Percentiles rank a stretch among this genome's conserved stretches.
Evolutionary conservation across 2,888 invertebrate species (phyloP).

Genomic region (Choreutis nemorana): DNA sequence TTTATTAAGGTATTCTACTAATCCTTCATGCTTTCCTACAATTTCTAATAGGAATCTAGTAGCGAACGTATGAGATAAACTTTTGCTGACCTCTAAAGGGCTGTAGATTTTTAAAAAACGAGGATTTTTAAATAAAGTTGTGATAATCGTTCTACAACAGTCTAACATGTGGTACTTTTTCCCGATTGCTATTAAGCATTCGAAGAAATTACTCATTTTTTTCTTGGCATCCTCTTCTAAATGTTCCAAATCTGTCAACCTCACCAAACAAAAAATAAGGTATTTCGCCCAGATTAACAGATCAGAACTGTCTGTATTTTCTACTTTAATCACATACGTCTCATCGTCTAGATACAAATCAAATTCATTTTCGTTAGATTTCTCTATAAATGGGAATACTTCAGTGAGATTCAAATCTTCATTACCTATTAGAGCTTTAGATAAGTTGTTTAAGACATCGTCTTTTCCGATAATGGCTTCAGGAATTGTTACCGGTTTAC

Average conservation of each 20-base stretch:
- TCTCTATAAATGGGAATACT: slow-evolving; percentile 34
- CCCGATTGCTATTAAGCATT: slow-evolving; percentile 32
- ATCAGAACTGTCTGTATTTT: slow-evolving; percentile 34
- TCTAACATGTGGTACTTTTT: slow-evolving; percentile 34
- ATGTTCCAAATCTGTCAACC: slow-evolving; percentile 32
- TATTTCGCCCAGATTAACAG: slow-evolving; percentile 49
- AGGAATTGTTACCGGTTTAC: slow-evolving; percentile 28
- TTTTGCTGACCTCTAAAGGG: slow-evolving; percentile 35
- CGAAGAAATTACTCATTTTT: slow-evolving; percentile 32
- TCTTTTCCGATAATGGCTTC: slow-evolving; percentile 32
- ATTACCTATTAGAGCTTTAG: slow-evolving; percentile 40
- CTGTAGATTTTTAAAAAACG: slow-evolving; percentile 43
- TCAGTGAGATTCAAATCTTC: slow-evolving; percentile 28
- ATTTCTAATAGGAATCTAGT: slow-evolving; percentile 41
- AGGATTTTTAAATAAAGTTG: slow-evolving; percentile 40
- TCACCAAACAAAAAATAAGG: slow-evolving; percentile 40
- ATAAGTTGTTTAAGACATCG: slow-evolving; percentile 35
- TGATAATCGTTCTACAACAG: slow-evolving; percentile 31
- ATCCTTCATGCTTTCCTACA: slow-evolving; percentile 28
- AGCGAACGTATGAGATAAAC: slow-evolving; percentile 24
- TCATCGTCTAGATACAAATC: slow-evolving; percentile 24
- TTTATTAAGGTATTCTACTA: slow-evolving; percentile 31
- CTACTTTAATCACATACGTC: slow-evolving; percentile 25
- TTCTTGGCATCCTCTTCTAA: slow-evolving; percentile 25
- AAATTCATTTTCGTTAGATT: slow-evolving; percentile 18